Evolutionary conservation across 1,140 invertebrate genomes (phyloP).

Genomic region (Chrysomallon squamiferum): DNA sequence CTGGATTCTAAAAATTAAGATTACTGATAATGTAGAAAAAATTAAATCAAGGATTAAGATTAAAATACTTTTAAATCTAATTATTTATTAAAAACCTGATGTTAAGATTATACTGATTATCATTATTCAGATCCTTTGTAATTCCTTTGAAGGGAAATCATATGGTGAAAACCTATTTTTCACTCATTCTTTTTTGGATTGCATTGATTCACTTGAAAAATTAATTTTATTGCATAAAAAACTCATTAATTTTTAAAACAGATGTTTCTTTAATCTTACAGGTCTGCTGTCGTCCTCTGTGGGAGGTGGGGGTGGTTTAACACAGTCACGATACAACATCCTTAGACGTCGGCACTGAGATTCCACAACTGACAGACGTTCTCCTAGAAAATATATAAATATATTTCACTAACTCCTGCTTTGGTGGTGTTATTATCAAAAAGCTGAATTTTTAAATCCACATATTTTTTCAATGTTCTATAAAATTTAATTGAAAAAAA

Average conservation of each 20-base stretch:
- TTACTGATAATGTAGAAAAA: background rate
- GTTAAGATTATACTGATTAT: no score
- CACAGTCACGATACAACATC: constrained; percentile 63
- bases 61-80: background rate
- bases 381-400: constrained; percentile 27
- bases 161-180: no score
- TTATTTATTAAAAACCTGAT: no score
- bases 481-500: no score
- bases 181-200: no score
- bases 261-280: constrained; percentile 31
- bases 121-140: no score
- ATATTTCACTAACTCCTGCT: constrained; percentile 1
- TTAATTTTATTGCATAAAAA: no score
- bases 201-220: no score
- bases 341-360: constrained; percentile 55
- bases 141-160: no score
- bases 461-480: no score
- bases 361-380: constrained; percentile 52
- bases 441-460: no score
- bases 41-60: background rate
- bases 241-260: no score
- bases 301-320: constrained; percentile 62
- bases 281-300: constrained; percentile 48
- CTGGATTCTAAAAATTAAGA: constrained; percentile 10
- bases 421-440: background rate